phyloP scores from a whole-genome alignment of 2,888 invertebrate species.

The Amphipyra berbera region DNA sequence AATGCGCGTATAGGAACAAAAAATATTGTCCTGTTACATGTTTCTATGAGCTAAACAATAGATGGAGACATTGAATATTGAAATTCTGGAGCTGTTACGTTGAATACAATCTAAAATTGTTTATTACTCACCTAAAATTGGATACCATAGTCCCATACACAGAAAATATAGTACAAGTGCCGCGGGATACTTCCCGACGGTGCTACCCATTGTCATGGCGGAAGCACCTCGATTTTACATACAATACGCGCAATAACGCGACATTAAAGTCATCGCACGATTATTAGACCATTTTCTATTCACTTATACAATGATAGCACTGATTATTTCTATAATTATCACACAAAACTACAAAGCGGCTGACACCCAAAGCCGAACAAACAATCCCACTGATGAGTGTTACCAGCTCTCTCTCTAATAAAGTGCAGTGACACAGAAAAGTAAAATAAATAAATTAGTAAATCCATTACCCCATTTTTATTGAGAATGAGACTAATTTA shows the following conservation, averaged over 20 bases:
- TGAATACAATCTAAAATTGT: constrained; percentile 51
- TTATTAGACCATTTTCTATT: constrained; percentile 81
- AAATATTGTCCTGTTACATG: constrained; percentile 47
- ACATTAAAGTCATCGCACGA: constrained; percentile 78
- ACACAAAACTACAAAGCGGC: constrained; percentile 83
- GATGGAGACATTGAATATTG: constrained; percentile 13
- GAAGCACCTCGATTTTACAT: constrained; percentile 81
- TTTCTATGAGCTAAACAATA: constrained; percentile 30
- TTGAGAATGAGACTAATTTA: no score
- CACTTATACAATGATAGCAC: constrained; percentile 74
- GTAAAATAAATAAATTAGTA: no score
- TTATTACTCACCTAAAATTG: constrained; percentile 81
- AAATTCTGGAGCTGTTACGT: constrained; percentile 21
- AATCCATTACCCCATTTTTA: no score
- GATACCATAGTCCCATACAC: constrained; percentile 81
- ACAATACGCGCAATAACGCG: constrained; percentile 72
- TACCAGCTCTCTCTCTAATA: constrained; percentile 55
- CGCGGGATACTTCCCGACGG: constrained; percentile 80
- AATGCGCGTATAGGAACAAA: constrained; percentile 61
- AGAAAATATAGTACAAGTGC: constrained; percentile 84
- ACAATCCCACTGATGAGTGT: constrained; percentile 77
- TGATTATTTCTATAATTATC: constrained; percentile 80
- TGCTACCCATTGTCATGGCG: constrained; percentile 87
- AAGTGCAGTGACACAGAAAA: no score
- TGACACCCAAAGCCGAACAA: constrained; percentile 90